phyloP scores from a whole-genome alignment of 2,113 vertebrate genomes.

The Variabilichromis moorii region DNA sequence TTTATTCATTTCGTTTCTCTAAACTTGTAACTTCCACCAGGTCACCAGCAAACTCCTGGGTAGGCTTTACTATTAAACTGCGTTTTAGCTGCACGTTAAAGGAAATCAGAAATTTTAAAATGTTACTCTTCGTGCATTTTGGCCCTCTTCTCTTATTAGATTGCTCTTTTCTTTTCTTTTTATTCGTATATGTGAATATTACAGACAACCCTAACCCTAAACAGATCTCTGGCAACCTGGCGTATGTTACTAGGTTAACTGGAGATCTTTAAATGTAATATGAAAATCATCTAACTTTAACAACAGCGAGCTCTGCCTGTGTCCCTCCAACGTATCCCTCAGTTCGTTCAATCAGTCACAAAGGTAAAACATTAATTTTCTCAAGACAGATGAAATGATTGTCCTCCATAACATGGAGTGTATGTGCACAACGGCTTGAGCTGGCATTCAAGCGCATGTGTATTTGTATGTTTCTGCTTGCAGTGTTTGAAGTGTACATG shows the following conservation, averaged over 20 bases:
- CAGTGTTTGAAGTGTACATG: not conserved
- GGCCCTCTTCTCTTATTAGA: not conserved
- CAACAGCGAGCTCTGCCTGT: rapidly evolving
- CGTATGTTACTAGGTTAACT: not conserved
- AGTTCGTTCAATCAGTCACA: not conserved
- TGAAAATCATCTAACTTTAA: not conserved
- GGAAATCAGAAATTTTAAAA: not conserved
- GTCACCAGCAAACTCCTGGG: not conserved
- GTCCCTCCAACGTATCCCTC: not conserved
- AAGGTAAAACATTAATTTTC: not conserved
- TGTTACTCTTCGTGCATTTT: not conserved
- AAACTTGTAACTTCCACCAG: not conserved
- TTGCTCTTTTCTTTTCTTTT: not conserved
- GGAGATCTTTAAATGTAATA: not conserved
- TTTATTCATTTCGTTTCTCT: rapidly evolving
- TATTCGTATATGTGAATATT: not conserved
- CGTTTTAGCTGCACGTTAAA: not conserved
- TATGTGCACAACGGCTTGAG: not conserved
- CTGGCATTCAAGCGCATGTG: not conserved
- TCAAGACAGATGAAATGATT: not conserved
- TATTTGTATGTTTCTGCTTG: not conserved
- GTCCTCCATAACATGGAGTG: not conserved
- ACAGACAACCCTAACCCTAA: not conserved
- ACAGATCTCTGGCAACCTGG: not conserved
- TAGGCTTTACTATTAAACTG: not conserved